Conservation (phyloP, 2,113 vertebrate species). For the Lanius ludovicianus region DNA sequence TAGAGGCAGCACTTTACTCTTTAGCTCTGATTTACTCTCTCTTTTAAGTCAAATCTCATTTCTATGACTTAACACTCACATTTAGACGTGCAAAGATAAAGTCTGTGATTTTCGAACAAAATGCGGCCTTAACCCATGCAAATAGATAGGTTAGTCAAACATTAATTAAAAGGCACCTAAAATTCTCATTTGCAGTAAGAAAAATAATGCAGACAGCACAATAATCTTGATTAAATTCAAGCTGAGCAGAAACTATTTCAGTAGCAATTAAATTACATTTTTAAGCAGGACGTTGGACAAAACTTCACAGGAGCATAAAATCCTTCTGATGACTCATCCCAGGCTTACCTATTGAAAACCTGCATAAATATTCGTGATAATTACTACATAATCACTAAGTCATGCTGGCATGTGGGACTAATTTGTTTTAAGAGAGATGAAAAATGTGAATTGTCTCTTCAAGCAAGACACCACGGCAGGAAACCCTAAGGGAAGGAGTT, state of each 20-base stretch:
- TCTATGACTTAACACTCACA: not conserved
- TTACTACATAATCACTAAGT: conserved; percentile 17
- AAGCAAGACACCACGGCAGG: not conserved
- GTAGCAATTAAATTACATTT: not conserved
- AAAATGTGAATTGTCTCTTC: conserved; percentile 31
- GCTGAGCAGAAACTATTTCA: not conserved
- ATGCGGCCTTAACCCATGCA: not conserved
- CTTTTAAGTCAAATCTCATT: not conserved
- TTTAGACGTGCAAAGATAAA: not conserved
- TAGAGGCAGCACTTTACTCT: not conserved
- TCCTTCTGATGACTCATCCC: not conserved
- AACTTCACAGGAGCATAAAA: not conserved
- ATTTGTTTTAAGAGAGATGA: conserved; percentile 43
- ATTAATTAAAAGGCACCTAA: not conserved
- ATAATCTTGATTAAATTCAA: not conserved
- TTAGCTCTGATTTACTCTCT: not conserved
- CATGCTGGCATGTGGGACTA: conserved; percentile 18
- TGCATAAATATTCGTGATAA: conserved; percentile 9
- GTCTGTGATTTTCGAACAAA: not conserved
- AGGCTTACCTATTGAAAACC: not conserved
- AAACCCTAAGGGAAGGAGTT: conserved; percentile 23
- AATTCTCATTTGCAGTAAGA: not conserved
- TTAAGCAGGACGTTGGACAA: not conserved
- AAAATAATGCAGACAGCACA: not conserved
- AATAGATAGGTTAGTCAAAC: not conserved